These are phyloP conservation scores for Premnoplex brunnescens DNA, from an alignment of 2,797 vertebrate genomes.

Conservation along the genomic window DNA sequence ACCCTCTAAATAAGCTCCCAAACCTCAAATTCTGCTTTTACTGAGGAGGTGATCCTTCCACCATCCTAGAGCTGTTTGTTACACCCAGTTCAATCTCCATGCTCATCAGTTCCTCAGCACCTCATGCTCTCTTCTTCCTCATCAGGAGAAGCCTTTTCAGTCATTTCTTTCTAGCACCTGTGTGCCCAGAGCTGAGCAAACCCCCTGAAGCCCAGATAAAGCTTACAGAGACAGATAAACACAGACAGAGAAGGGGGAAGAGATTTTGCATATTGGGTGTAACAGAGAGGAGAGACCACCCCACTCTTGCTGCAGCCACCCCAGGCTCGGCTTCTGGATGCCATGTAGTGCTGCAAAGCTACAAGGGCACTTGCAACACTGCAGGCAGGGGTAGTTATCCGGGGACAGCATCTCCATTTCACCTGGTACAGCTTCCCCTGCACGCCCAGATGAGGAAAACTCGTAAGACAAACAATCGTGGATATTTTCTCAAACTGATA, in stretches of 20 bases:
- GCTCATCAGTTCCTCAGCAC: neutral
- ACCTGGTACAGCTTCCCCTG: neutral
- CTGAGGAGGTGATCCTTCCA: neutral
- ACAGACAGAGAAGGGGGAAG: neutral
- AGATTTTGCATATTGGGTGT: neutral
- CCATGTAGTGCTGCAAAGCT: neutral
- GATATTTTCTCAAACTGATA: conserved; percentile 32
- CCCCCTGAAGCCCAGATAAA: neutral
- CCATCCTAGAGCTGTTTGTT: neutral
- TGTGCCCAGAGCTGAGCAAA: neutral
- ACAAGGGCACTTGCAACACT: neutral
- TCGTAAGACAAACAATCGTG: neutral
- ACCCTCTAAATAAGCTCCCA: neutral
- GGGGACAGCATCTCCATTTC: neutral
- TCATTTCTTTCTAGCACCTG: neutral
- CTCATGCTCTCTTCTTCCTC: neutral
- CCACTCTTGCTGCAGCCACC: neutral
- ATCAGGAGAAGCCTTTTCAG: neutral
- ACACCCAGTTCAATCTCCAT: neutral
- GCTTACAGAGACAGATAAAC: neutral
- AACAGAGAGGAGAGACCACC: neutral
- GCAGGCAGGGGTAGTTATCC: neutral
- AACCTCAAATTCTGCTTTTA: neutral
- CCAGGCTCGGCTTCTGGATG: neutral
- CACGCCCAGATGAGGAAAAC: neutral